A percentile compares a stretch with the other conserved stretches of the same genome.
phyloP scores from a whole-genome alignment of 2,888 invertebrate species.

The Rotaria macrura region DNA sequence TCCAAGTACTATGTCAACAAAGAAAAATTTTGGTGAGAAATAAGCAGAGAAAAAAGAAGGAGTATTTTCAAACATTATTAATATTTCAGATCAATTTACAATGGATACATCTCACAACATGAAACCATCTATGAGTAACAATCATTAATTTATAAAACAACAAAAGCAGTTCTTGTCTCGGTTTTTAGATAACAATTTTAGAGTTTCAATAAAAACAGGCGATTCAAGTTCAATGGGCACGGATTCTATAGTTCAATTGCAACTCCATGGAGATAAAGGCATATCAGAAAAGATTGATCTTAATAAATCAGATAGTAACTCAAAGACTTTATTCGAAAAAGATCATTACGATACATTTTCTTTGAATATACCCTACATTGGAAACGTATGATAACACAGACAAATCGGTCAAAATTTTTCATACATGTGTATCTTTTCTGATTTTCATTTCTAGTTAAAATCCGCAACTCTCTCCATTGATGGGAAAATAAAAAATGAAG shows the following conservation, averaged over 20 bases:
- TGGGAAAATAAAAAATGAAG: background rate
- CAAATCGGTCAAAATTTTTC: too few relatives aligned
- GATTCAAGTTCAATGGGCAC: background rate
- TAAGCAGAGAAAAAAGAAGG: background rate
- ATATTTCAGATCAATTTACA: background rate
- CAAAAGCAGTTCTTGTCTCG: too few relatives aligned
- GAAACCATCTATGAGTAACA: background rate
- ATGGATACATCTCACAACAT: background rate
- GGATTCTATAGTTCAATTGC: background rate
- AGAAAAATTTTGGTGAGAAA: background rate
- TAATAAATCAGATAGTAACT: background rate
- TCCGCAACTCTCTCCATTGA: background rate
- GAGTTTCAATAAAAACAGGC: background rate
- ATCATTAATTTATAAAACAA: too few relatives aligned
- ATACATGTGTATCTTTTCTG: too few relatives aligned
- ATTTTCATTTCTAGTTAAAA: background rate
- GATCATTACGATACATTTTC: background rate
- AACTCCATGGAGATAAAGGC: background rate
- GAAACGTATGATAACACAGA: background rate
- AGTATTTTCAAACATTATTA: too few relatives aligned
- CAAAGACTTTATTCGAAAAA: background rate
- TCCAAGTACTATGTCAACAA: background rate
- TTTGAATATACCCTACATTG: background rate
- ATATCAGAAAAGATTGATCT: background rate
- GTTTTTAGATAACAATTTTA: background rate